These are phyloP conservation scores for Drosophila repleta DNA, from an alignment of 1,140 invertebrate species.

Conservation along the genomic window DNA sequence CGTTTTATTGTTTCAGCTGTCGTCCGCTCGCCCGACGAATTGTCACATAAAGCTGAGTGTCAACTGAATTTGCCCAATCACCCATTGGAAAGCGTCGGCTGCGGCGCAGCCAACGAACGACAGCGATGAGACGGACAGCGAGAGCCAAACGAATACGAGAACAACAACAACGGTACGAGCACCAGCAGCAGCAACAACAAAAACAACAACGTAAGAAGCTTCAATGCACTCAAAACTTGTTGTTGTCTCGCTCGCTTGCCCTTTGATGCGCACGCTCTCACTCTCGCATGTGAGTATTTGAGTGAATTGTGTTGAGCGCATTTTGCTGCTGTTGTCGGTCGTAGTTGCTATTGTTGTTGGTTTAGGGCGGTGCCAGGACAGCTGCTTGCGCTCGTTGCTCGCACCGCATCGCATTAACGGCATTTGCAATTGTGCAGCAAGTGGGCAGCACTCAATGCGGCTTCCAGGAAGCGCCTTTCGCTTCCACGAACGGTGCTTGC, in stretches of 20 bases:
- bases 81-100: slow-evolving; percentile 56
- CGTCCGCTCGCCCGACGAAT: slow-evolving; percentile 70
- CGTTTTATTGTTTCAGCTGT: slow-evolving; percentile 36
- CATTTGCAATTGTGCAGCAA: slow-evolving; percentile 49
- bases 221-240: slow-evolving; percentile 14
- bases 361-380: slow-evolving; percentile 73
- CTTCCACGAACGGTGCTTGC: slow-evolving; percentile 62
- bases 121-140: slow-evolving; percentile 5
- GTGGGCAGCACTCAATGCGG: slow-evolving; percentile 58
- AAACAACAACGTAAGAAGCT: slow-evolving; percentile 13
- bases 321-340: slow-evolving; percentile 7
- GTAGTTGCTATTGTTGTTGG: not conserved
- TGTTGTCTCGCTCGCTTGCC: slow-evolving; percentile 17
- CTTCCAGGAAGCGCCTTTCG: slow-evolving; percentile 67
- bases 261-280: slow-evolving; percentile 25
- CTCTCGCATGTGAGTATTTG: slow-evolving; percentile 23
- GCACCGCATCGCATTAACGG: slow-evolving; percentile 31
- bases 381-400: slow-evolving; percentile 6
- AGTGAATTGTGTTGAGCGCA: slow-evolving; percentile 46
- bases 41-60: slow-evolving; percentile 76
- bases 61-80: slow-evolving; percentile 59
- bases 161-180: not conserved
- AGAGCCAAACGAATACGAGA: not conserved
- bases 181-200: not conserved
- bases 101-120: slow-evolving; percentile 11